Evolutionary conservation across 2,113 vertebrate genomes (phyloP), one percentile per base, ranked within the genome.

Genomic region (Nibea albiflora): DNA sequence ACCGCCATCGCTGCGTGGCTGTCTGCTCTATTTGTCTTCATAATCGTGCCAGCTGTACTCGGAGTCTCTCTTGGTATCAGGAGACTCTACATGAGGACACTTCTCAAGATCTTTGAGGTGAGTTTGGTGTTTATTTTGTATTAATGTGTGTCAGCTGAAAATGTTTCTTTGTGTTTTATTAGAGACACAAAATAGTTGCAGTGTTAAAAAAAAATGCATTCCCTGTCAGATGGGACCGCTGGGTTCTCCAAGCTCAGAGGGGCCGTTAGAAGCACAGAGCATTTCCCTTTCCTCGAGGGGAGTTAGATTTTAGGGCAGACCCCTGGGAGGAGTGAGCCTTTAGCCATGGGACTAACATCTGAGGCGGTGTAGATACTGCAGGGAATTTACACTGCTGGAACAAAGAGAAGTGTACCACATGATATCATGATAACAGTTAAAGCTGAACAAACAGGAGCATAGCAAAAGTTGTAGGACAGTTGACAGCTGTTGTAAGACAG

Each of bases 41-140:
- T 96, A 86, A 96, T 98, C 1, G 96, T 97, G n/a, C 97, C 97
- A 0, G 96, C 97, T 54, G 94, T 97, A 61, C 96, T 98, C 16
- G 96, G 97, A 31, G 96, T 97, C 56, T 98, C 96, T 73, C 96
- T 98, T 60, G 97, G 97, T 80, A 95, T 98, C 78, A 95, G 95
- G 35, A 95, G 93, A 66, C 93, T 97, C 83, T 98, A 99, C 93
- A 96, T 98, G 96, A 96, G 95, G 89, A 97, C 96, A 0, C 90
- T 98, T 65, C 88, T 98, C 42, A 96, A 96, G 82, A 93, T 98
- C 71, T 98, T 98, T 91, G 96, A 97, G 95, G 97, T 98, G 83
- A 90, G 87, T 39, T 42, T 68, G 17, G 3, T 47, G 11, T 60
- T 2, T 17, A 0, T 76, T 16, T 58, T 42, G 35, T 39, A 39